Percentiles rank a stretch among this genome's conserved stretches.
Conservation (phyloP, 2,113 vertebrate species). For the Nesogale talazaci region DNA sequence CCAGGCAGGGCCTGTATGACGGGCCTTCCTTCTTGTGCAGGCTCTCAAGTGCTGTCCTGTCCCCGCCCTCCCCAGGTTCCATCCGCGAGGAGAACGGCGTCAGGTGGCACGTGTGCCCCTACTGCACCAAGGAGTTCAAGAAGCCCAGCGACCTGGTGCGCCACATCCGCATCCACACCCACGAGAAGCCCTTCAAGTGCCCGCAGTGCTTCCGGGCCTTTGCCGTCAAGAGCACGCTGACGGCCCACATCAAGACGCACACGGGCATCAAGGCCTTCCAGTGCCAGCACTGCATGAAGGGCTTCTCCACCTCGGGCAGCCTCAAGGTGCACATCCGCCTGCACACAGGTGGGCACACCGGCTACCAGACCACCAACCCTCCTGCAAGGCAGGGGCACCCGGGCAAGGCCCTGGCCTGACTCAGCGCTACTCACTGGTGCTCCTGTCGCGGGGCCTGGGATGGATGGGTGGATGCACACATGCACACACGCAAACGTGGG, state of each 20-base stretch:
- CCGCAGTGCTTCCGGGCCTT: slow-evolving; percentile 98
- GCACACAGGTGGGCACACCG: slow-evolving; percentile 92
- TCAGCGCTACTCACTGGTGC: too few relatives aligned
- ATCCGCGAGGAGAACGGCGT: slow-evolving; percentile 96
- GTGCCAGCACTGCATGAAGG: slow-evolving; percentile 97
- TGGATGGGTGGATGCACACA: too few relatives aligned
- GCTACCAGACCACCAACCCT: too few relatives aligned
- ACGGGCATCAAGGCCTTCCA: slow-evolving; percentile 98
- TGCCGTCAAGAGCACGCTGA: slow-evolving; percentile 98
- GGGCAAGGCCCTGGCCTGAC: too few relatives aligned
- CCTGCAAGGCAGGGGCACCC: too few relatives aligned
- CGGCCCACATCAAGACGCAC: slow-evolving; percentile 98
- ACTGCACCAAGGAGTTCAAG: slow-evolving; percentile 98
- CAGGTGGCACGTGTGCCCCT: slow-evolving; percentile 97
- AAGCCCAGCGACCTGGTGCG: slow-evolving; percentile 98
- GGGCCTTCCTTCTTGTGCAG: not conserved
- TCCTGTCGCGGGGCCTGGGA: too few relatives aligned
- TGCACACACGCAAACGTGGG: too few relatives aligned
- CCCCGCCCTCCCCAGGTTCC: slow-evolving; percentile 87
- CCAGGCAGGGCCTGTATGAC: too few relatives aligned
- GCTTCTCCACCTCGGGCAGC: slow-evolving; percentile 99
- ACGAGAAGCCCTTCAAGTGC: slow-evolving; percentile 99
- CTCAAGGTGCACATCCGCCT: slow-evolving; percentile 99
- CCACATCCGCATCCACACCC: slow-evolving; percentile 98
- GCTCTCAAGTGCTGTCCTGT: not conserved